A percentile compares a stretch with the other conserved stretches of the same genome.
Evolutionary conservation across 1,140 invertebrate species (phyloP).

Genomic region (Drosophila fuyamai): DNA sequence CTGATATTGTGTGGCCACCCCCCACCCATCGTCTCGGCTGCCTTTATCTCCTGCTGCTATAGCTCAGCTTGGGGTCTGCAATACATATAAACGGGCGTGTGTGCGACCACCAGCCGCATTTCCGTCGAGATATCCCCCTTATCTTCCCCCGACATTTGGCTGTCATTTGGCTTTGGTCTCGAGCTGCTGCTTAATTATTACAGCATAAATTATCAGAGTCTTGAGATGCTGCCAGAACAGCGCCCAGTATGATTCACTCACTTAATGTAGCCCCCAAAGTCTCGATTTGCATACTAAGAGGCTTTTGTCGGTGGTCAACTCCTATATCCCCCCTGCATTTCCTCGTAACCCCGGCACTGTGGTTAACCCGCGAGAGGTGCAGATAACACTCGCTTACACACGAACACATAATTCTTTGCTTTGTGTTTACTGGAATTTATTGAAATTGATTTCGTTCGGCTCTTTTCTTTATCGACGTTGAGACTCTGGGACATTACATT

Average conservation of each 20-base stretch:
- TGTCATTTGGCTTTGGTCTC: slow-evolving; percentile 56
- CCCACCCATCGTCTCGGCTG: background rate
- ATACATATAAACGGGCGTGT: slow-evolving; percentile 24
- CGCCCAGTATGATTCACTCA: slow-evolving; percentile 65
- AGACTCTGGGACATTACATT: slow-evolving; percentile 46
- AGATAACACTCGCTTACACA: slow-evolving; percentile 59
- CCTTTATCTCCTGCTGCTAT: slow-evolving; percentile 22
- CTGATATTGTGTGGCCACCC: slow-evolving; percentile 40
- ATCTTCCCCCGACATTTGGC: slow-evolving; percentile 47
- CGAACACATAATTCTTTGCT: slow-evolving; percentile 57
- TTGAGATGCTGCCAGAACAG: slow-evolving; percentile 59
- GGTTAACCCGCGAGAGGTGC: slow-evolving; percentile 1
- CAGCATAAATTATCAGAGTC: slow-evolving; percentile 80
- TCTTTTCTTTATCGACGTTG: slow-evolving; percentile 44
- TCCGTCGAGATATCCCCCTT: slow-evolving; percentile 34
- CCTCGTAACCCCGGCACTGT: background rate
- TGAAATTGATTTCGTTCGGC: slow-evolving; percentile 42
- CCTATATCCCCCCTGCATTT: background rate
- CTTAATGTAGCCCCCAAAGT: slow-evolving; percentile 60
- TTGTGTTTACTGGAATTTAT: slow-evolving; percentile 67
- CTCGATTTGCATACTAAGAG: slow-evolving; percentile 80
- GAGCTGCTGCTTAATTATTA: slow-evolving; percentile 75
- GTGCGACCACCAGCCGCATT: slow-evolving; percentile 33
- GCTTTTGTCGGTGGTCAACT: slow-evolving; percentile 61
- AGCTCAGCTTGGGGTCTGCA: slow-evolving; percentile 33